Evolutionary conservation across 2,797 vertebrate genomes (phyloP), one percentile per base, ranked within the genome.

Genomic region (Gephyroberyx darwinii): DNA sequence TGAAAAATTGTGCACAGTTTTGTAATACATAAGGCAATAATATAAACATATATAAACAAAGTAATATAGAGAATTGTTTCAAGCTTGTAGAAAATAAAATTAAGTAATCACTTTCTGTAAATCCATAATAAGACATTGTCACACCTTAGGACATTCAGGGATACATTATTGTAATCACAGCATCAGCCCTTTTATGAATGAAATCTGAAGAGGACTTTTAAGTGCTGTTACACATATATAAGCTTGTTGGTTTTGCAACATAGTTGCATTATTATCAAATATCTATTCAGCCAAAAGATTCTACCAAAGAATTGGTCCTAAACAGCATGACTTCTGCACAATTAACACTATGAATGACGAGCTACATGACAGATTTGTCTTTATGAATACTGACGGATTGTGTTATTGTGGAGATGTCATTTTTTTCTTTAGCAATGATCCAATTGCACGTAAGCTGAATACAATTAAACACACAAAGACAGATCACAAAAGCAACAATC

Each of bases 21-120:
- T 74, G 66, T 84, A 90, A 90, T 92, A 92, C 80, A 88, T 86
- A 90, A 91, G 91, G 88, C 90, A 89, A 91, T 86, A 74, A 87
- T 83, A 85, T 60, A 89, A 89, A 88, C 66, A 1, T 65, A 88
- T 83, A 82, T 51, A 86, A 87, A 86, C 56, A 73, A 83, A 80
- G 9, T 53, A 66, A 83, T 56, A 61, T 77, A 19, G 20, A 81
- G 71, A 85, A 71, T 72, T 73, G 39, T 80, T 83, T 69, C 61
- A 77, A 74, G 59, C 73, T 65, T 71, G 71, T 88, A 88, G 65
- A 84, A 86, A 86, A 84, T 67, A 39, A 84, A 84, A 85, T 65
- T 55, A 77, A 74, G 6, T 4, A 80, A 76, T 65, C 7, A 77
- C 17, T 80, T 80, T 81, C 53, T 82, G 71, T 67, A 70, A 85